Base-by-base conservation (phyloP, 2,888 invertebrate genomes). In the Drosophila kuntzei region DNA sequence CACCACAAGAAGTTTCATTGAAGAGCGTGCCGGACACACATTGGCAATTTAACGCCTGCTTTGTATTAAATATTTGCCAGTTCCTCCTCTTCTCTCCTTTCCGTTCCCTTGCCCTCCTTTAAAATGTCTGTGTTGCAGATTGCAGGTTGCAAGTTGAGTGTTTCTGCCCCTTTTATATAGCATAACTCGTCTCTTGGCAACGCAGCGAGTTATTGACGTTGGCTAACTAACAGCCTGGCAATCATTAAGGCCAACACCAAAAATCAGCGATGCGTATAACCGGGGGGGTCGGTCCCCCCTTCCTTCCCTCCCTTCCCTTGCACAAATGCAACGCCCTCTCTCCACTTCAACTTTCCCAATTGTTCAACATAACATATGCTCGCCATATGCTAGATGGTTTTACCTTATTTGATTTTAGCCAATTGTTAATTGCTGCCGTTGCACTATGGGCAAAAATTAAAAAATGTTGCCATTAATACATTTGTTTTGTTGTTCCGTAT, bases 1-100 rank as follows among this genome's bases (percentile, higher is more conserved):
- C n/a, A 63, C 58, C 46, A 27, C 71, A 74, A 59, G 34, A 36
- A 50, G 36, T 29, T 16, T 46, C 53, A 41, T 39, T 66, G 41
- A 62, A 54, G 76, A 63, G 78, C 58, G 78, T 78, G 79, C 67
- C 67, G 57, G 61, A 25, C 36, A 74, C 57, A 62, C 71, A 68
- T 60, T 71, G 70, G 53, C 85, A 85, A 83, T 85, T 82, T 80
- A 79, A 80, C 76, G 83, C 79, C 71, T 72, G 82, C 58, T 79
- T 78, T 63, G 77, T 68, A 14, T 46, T 64, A 64, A 61, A 7
- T 39, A 49, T 32, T 54, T 50, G 18, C 49, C 41, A 11, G 9
- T 9, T 36, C 18, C 22, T 22, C 25, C 29, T 22, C 36, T 8
- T 18, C 27, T 18, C 25, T 3, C 4, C 22, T 11, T 12, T 14